Conservation (phyloP, 2,113 vertebrate species). For the Pachycephala philippinensis region DNA sequence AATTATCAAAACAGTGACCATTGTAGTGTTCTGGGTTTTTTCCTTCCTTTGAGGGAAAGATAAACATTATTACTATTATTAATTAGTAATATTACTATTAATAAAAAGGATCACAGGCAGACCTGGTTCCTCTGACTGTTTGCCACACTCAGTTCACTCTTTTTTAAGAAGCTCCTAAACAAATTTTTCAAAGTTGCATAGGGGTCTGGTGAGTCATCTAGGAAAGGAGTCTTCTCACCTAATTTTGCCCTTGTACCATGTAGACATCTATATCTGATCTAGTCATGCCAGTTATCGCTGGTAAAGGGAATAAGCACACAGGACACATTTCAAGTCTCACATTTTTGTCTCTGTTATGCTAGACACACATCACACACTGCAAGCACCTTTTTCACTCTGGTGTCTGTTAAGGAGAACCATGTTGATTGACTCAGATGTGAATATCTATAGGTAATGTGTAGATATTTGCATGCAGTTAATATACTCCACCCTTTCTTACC, state of each 20-base stretch:
- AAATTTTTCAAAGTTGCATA: background rate
- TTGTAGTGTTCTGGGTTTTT: background rate
- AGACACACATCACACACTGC: background rate
- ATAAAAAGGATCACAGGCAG: background rate
- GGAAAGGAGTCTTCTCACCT: background rate
- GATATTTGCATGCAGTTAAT: background rate
- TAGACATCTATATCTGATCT: background rate
- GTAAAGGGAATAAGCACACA: background rate
- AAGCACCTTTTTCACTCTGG: background rate
- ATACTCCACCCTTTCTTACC: background rate
- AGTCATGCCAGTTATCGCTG: rapidly evolving
- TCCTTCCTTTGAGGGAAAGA: background rate
- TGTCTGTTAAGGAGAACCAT: background rate
- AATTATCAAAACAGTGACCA: background rate
- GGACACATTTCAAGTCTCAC: background rate
- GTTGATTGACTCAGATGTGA: background rate
- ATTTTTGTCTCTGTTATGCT: background rate
- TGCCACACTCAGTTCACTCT: background rate
- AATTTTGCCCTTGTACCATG: background rate
- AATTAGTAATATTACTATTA: background rate
- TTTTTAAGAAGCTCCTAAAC: background rate
- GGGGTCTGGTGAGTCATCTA: background rate
- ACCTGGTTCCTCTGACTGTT: background rate
- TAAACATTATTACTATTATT: background rate
- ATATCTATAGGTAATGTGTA: background rate